Percentiles rank a stretch among this genome's conserved stretches.
These are phyloP conservation scores for Zaprionus bogoriensis DNA, from an alignment of 2,888 invertebrate species.

Conservation along the genomic window DNA sequence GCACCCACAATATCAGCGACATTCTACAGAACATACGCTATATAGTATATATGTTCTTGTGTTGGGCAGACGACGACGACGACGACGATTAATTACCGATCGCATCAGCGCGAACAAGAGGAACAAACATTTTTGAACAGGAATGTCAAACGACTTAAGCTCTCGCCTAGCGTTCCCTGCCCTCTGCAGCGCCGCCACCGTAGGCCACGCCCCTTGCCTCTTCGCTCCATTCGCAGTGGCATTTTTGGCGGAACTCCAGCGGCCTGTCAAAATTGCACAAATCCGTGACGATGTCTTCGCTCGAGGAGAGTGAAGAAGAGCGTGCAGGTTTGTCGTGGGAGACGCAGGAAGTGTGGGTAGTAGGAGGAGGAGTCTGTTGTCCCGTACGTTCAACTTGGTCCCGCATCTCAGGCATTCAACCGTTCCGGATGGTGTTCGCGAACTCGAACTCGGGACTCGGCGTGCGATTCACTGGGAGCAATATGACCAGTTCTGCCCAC, in stretches of 20 bases:
- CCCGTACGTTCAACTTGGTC: conserved; percentile 25
- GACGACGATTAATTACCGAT: conserved; percentile 37
- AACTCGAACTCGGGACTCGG: neutral
- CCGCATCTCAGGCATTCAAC: conserved; percentile 18
- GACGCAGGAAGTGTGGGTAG: neutral
- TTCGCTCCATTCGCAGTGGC: conserved; percentile 36
- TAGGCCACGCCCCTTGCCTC: neutral
- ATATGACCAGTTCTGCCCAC: neutral
- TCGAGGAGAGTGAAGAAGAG: neutral
- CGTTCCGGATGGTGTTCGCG: neutral
- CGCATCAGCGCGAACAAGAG: conserved; percentile 11
- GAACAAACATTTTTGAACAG: conserved; percentile 18
- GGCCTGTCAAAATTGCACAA: conserved; percentile 66
- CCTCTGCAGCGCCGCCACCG: neutral
- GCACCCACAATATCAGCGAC: conserved; percentile 2
- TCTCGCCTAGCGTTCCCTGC: conserved; percentile 1
- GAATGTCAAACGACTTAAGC: conserved; percentile 50
- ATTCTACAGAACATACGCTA: neutral
- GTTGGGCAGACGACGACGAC: conserved; percentile 1
- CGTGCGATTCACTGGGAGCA: neutral
- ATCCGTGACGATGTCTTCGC: conserved; percentile 49
- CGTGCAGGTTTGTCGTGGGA: neutral
- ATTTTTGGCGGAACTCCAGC: conserved; percentile 72
- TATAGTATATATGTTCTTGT: neutral
- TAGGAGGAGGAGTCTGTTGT: neutral